phyloP scores from a whole-genome alignment of 2,797 vertebrate species.

The Clarias laeviceps region DNA sequence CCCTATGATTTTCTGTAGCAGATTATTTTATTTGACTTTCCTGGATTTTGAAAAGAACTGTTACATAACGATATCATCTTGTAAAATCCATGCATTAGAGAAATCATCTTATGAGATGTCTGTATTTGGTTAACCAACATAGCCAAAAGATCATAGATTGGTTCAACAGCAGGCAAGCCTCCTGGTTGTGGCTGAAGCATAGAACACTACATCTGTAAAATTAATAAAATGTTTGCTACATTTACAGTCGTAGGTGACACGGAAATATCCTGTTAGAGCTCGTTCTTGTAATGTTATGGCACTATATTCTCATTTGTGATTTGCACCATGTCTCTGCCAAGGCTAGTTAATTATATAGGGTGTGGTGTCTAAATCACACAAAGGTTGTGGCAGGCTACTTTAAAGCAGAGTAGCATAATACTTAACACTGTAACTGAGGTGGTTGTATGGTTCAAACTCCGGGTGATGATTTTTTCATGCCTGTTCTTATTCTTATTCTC shows the following conservation, averaged over 20 bases:
- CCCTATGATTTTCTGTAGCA: constrained; percentile 27
- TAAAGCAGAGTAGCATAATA: constrained; percentile 40
- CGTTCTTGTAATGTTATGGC: constrained; percentile 14
- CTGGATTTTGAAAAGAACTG: constrained; percentile 16
- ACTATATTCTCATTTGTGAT: neutral
- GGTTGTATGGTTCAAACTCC: neutral
- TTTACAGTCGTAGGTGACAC: neutral
- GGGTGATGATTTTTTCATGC: constrained; percentile 10
- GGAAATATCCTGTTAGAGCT: neutral
- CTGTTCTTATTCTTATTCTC: neutral
- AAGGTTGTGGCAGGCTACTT: constrained; percentile 18
- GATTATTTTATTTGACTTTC: constrained; percentile 45
- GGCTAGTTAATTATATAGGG: constrained; percentile 16
- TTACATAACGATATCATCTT: neutral
- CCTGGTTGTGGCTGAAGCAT: constrained; percentile 1
- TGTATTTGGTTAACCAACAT: constrained; percentile 38
- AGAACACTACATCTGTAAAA: neutral
- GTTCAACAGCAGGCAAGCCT: constrained; percentile 27
- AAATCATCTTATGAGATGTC: constrained; percentile 11
- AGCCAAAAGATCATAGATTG: constrained; percentile 43
- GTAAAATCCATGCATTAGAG: constrained; percentile 18
- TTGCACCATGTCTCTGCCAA: neutral
- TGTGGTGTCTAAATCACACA: constrained; percentile 29
- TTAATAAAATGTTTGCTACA: neutral
- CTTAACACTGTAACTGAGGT: neutral